Conservation (phyloP, 2,888 invertebrate species). For the Brenthis ino region DNA sequence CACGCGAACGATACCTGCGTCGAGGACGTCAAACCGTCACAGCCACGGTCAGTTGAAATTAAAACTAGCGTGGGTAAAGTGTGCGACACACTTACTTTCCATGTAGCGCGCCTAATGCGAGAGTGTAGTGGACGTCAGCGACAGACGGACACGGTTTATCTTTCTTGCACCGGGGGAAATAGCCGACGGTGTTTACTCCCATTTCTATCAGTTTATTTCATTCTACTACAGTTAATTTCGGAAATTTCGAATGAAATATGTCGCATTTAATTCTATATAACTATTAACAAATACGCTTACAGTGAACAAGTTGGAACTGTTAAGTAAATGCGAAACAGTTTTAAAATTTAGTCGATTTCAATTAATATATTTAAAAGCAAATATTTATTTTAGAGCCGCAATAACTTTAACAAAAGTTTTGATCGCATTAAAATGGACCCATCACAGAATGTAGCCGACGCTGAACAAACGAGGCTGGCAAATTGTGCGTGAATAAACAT, state of each 20-base stretch:
- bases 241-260: not conserved
- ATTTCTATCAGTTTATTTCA: conserved; percentile 40
- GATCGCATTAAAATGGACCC: conserved; percentile 36
- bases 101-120: conserved; percentile 74
- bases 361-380: conserved; percentile 6
- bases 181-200: conserved; percentile 70
- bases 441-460: conserved; percentile 63
- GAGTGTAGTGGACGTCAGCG: conserved; percentile 74
- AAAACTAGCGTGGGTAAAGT: conserved; percentile 76
- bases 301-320: too few relatives aligned
- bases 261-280: too few relatives aligned
- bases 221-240: conserved; percentile 13
- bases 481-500: conserved; percentile 81
- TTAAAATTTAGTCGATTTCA: not conserved
- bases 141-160: conserved; percentile 74
- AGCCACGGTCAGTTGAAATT: conserved; percentile 74
- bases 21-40: conserved; percentile 70
- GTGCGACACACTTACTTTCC: conserved; percentile 74
- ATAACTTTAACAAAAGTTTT: conserved; percentile 27
- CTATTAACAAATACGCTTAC: too few relatives aligned
- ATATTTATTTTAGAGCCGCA: conserved; percentile 23
- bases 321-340: not conserved
- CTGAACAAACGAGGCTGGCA: conserved; percentile 73
- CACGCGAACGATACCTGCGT: conserved; percentile 49
- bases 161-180: conserved; percentile 72